phyloP scores from a whole-genome alignment of 2,888 invertebrate genomes.

The Hyposoter dolosus region DNA sequence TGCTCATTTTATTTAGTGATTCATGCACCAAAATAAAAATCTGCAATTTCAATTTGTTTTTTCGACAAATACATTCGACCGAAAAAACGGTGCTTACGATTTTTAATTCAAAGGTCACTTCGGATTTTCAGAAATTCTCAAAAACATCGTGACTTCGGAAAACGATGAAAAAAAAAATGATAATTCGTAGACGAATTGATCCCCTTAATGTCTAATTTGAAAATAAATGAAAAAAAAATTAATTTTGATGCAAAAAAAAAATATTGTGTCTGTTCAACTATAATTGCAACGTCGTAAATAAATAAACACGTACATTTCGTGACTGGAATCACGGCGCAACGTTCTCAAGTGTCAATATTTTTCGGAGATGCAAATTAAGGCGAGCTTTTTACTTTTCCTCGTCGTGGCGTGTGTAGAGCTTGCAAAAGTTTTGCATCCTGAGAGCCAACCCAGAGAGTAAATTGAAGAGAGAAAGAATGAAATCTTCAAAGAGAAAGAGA shows the following conservation, averaged over 20 bases:
- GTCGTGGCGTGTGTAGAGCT: not conserved
- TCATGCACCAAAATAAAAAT: not conserved
- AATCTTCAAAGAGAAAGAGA: conserved; percentile 18
- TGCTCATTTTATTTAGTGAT: not conserved
- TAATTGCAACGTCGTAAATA: not conserved
- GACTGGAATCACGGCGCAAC: not conserved
- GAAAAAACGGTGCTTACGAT: not conserved
- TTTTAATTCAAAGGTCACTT: not conserved
- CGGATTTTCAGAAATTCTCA: not conserved
- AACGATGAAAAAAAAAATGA: not conserved
- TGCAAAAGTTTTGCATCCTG: not conserved
- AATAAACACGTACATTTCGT: not conserved
- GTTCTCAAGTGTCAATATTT: not conserved
- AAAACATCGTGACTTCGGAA: not conserved
- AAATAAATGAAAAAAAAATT: not conserved
- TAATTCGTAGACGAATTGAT: not conserved
- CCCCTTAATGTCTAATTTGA: not conserved
- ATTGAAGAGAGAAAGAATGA: not conserved
- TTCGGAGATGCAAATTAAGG: not conserved
- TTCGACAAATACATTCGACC: not conserved
- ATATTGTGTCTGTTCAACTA: not conserved
- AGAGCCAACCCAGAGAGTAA: not conserved
- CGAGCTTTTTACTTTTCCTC: not conserved
- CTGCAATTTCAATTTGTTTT: not conserved
- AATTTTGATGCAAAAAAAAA: not conserved